Conservation (phyloP, 2,888 invertebrate genomes). For the Agelastica alni region DNA sequence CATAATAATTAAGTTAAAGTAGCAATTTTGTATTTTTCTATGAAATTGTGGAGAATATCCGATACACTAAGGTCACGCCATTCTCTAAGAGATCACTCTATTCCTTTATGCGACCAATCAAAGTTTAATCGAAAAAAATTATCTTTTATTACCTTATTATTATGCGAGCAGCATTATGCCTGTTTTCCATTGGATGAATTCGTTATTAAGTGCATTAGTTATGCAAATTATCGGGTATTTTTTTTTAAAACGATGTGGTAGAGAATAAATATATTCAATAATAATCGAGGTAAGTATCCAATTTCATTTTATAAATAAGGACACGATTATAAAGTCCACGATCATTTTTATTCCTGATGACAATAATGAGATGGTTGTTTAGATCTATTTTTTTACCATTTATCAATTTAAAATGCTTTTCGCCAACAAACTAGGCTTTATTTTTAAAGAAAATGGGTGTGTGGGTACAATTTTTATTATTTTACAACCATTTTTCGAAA, state of each 20-base stretch:
- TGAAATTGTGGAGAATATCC: no score
- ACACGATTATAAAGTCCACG: conserved; percentile 15
- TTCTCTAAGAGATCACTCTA: neutral
- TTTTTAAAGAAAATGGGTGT: no score
- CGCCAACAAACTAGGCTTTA: no score
- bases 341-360: neutral
- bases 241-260: conserved; percentile 26
- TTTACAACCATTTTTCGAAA: no score
- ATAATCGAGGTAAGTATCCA: conserved; percentile 31
- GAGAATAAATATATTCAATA: conserved; percentile 35
- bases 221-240: conserved; percentile 32
- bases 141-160: conserved; percentile 28
- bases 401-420: no score
- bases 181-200: conserved; percentile 31
- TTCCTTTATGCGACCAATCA: conserved; percentile 25
- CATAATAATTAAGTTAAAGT: no score
- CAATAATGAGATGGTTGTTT: neutral
- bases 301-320: conserved; percentile 29
- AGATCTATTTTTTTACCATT: neutral
- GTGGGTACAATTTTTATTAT: no score
- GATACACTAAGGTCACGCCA: no score
- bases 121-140: conserved; percentile 24
- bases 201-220: conserved; percentile 34
- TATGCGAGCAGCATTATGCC: conserved; percentile 22
- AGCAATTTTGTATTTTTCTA: no score